Base-by-base conservation (phyloP, 2,888 invertebrate genomes). In the Xylota sylvarum region DNA sequence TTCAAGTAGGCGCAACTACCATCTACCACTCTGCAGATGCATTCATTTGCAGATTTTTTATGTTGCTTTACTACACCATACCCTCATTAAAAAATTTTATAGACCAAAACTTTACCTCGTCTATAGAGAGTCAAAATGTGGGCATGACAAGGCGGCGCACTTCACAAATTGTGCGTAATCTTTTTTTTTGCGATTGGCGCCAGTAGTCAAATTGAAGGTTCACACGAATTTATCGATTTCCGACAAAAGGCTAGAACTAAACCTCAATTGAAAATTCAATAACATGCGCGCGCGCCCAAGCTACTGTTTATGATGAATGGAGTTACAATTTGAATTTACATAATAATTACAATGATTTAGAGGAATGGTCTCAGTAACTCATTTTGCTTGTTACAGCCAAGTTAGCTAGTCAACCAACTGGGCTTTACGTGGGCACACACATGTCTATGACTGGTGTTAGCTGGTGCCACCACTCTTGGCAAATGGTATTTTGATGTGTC, bases 281-380 rank as follows among this genome's bases (percentile, higher is more conserved):
- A 64, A 72, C 64, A 69, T 14, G 46, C 48, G 56, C 52, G 37
- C 23, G 60, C 40, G 35, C 14, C 58, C 19, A 65, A 55, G 85
- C 70, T 81, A 56, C 81, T 72, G 76, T 76, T 70, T 76, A 67
- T 85, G 81, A 85, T 77, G 70, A 77, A 85, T 85, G 27, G 76
- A 64, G 27, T 14, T 55, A 37, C 35, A 1, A 55, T 65, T 67
- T 60, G 19, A 58, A 85, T 85, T 85, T 81, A 67, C 85, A 85
- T 85, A 85, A 81, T 76, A 85, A 80, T 76, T 85, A 81, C 81
- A 77, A n/a, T 76, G 70, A 81, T 72, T 81, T 76, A 60, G 37
- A 81, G 46, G 69, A 84, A 84, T 80, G 74, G 84, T 55, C 43
- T 37, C 64, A 69, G 80, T 84, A 80, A 84, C 56, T 84, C 84